These are phyloP conservation scores for Leptestheria dahalacensis DNA, from an alignment of 1,140 invertebrate species.

Conservation along the genomic window DNA sequence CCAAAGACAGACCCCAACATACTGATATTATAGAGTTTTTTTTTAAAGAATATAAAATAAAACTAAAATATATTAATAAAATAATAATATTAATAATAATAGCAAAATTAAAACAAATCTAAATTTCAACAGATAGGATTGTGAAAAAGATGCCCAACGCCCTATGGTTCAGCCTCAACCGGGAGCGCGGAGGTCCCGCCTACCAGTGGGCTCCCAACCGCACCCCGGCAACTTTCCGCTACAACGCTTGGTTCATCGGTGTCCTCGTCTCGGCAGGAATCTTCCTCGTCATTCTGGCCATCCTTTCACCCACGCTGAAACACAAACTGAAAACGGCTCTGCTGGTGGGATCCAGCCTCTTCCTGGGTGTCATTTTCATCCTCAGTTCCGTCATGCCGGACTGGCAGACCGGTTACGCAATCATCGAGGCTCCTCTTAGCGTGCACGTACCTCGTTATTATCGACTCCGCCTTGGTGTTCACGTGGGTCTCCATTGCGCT, in stretches of 20 bases:
- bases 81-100: not conserved
- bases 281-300: conserved; percentile 2
- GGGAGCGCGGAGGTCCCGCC: conserved; percentile 11
- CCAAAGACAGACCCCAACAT: too few species aligned
- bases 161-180: conserved; percentile 12
- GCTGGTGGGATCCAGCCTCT: conserved; percentile 6
- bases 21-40: too few species aligned
- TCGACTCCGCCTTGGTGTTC: conserved; percentile 1
- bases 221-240: conserved; percentile 5
- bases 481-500: conserved; percentile 7
- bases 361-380: conserved; percentile 6
- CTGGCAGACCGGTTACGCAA: conserved; percentile 10
- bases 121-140: not conserved
- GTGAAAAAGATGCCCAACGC: conserved; percentile 9
- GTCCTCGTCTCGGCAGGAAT: conserved; percentile 3
- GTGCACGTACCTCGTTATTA: not conserved
- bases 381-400: conserved; percentile 7
- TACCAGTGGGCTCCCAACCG: conserved; percentile 9
- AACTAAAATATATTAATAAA: not conserved
- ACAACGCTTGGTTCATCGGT: conserved; percentile 14
- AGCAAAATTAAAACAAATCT: not conserved
- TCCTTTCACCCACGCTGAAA: conserved; percentile 10
- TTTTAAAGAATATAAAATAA: not conserved
- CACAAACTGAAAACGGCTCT: conserved; percentile 1
- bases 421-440: conserved; percentile 2